Conservation (phyloP, 2,113 vertebrate species). For the Ondatra zibethicus region DNA sequence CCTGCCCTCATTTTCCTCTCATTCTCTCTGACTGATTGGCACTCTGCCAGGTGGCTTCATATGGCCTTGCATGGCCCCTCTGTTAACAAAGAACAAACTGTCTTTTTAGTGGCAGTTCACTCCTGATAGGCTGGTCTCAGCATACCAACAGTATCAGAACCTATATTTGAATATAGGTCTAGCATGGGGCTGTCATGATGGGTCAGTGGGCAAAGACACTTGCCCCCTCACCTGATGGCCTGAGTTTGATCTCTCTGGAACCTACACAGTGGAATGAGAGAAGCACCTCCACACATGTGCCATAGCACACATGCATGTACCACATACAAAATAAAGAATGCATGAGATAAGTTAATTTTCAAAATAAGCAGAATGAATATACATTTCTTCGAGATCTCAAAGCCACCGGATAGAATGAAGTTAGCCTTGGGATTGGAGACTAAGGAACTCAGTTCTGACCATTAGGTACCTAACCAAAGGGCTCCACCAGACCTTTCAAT, state of each 20-base stretch:
- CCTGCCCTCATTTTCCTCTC: neutral
- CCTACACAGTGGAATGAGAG: neutral
- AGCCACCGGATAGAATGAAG: neutral
- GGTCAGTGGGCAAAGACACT: neutral
- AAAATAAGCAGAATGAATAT: neutral
- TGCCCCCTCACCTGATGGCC: neutral
- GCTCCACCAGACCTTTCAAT: neutral
- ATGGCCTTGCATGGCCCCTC: neutral
- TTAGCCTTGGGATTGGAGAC: neutral
- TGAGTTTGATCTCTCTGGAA: neutral
- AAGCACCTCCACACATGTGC: neutral
- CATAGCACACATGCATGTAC: neutral
- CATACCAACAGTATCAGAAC: neutral
- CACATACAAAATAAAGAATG: neutral
- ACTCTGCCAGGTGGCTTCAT: neutral
- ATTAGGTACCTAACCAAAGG: neutral
- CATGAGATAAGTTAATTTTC: neutral
- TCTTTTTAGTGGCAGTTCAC: neutral
- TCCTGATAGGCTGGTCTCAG: neutral
- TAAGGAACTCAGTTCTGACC: neutral
- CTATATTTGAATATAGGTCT: neutral
- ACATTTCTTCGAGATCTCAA: neutral
- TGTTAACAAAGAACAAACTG: neutral
- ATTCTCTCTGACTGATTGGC: neutral
- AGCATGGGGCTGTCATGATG: neutral